Evolutionary conservation across 2,797 vertebrate species (phyloP), one percentile per base, ranked within the genome.

Genomic region (Clarias pachynema): DNA sequence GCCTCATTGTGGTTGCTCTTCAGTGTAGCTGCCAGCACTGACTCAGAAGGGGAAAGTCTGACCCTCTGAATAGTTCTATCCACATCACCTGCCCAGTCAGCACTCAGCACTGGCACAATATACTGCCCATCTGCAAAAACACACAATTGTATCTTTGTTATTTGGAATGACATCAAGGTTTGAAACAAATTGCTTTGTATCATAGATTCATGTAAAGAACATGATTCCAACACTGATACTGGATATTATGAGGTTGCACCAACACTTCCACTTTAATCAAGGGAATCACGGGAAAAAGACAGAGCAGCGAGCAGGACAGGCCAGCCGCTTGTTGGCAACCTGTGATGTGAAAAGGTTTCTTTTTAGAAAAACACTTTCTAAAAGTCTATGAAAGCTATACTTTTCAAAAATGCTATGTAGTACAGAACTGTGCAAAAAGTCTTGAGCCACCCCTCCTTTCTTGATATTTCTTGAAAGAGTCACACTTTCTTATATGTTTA

Each of bases 11-110:
- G 89, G 82, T 89, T 85, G 26, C 88, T 92, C 93, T 96, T 97
- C 66, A 99, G 86, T 20, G 94, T 94, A 80, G 94, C 93, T 24
- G 97, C 97, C 85, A 99, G 93, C 57, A 95, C 93, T 66, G 88
- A 95, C 87, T 98, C 96, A 87, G 91, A 90, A 60, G 97, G 96
- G 79, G 97, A 98, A 89, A 99, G 94, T 90, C 97, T 95, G 87
- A 99, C 95, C 86, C 94, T 95, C 87, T 98, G 97, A 90, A 99
- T 89, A 18, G 90, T 91, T 93, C 95, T 94, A 70, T 87, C 87
- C 83, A 53, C 84, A 18, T 40, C 87, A 60, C 78, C 84, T 91
- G 74, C 94, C 87, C 85, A 94, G 88, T 89, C 94, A 44, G 91
- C 84, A 91, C 92, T 91, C 84, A 98, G 92, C 89, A 99, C 93